phyloP scores from a whole-genome alignment of 2,888 invertebrate species.

The Nymphalis urticae region DNA sequence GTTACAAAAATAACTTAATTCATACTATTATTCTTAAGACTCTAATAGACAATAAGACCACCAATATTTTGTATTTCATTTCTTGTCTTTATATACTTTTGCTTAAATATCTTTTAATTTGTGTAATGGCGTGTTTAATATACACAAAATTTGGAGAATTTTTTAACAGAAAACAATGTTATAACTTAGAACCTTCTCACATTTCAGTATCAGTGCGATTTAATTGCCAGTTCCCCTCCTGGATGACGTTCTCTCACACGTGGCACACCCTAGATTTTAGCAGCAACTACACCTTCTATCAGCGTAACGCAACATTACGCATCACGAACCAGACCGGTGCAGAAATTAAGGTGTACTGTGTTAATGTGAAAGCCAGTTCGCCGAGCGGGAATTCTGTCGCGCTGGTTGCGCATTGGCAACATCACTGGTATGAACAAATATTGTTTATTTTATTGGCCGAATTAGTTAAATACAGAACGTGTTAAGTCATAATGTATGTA shows the following conservation, averaged over 20 bases:
- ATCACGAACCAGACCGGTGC: constrained; percentile 84
- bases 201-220: constrained; percentile 85
- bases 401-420: constrained; percentile 80
- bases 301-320: constrained; percentile 87
- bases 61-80: too few species aligned
- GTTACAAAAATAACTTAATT: not conserved
- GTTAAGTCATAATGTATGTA: too few species aligned
- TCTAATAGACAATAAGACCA: not conserved
- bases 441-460: not conserved
- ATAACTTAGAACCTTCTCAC: not conserved
- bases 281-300: constrained; percentile 92
- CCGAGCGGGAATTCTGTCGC: constrained; percentile 77
- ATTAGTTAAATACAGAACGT: too few species aligned
- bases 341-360: constrained; percentile 85
- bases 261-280: constrained; percentile 95
- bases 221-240: constrained; percentile 92
- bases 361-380: constrained; percentile 82
- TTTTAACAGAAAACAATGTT: too few species aligned
- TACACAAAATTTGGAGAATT: too few species aligned
- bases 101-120: too few species aligned
- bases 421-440: constrained; percentile 66
- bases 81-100: too few species aligned
- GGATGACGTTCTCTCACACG: constrained; percentile 91
- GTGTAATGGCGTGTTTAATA: too few species aligned
- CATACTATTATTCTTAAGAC: not conserved